Percentiles rank a stretch among this genome's conserved stretches.
Conservation (phyloP, 2,888 invertebrate genomes). For the Crematogaster levior region DNA sequence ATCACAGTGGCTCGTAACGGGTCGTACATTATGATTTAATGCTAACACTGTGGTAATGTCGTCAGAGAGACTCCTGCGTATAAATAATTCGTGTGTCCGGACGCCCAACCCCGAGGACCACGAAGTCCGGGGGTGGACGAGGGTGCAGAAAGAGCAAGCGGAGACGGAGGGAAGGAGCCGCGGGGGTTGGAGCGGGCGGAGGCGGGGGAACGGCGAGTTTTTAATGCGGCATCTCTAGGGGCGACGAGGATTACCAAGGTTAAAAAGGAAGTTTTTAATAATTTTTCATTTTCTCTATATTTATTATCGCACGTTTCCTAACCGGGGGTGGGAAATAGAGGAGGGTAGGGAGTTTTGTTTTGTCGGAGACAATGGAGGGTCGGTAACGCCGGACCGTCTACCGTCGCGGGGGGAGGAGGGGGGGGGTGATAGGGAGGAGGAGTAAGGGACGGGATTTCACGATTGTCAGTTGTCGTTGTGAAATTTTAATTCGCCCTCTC, state of each 20-base stretch:
- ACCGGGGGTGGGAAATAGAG: conserved; percentile 77
- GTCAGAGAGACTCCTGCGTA: conserved; percentile 85
- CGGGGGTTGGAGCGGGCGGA: conserved; percentile 49
- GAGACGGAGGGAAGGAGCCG: conserved; percentile 64
- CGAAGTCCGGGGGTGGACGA: conserved; percentile 68
- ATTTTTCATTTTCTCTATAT: conserved; percentile 86
- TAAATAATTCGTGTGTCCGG: conserved; percentile 86
- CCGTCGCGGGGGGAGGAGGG: conserved; percentile 59
- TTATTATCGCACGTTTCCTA: conserved; percentile 85
- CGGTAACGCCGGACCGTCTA: conserved; percentile 68
- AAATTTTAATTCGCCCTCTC: conserved; percentile 81
- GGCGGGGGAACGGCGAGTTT: conserved; percentile 76
- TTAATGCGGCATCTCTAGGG: conserved; percentile 85
- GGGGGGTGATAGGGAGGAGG: conserved; percentile 57
- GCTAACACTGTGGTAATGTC: conserved; percentile 86
- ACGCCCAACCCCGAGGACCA: conserved; percentile 83
- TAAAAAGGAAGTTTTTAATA: conserved; percentile 86
- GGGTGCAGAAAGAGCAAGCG: conserved; percentile 66
- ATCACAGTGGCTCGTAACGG: conserved; percentile 83
- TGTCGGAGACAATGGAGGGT: conserved; percentile 82
- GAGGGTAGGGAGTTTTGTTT: conserved; percentile 58
- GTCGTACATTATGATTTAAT: conserved; percentile 86
- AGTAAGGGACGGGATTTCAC: conserved; percentile 73
- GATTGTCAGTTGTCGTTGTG: conserved; percentile 79
- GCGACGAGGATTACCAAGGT: conserved; percentile 85